These are phyloP conservation scores for Hemichromis elongatus DNA, from an alignment of 2,113 vertebrate genomes.

Conservation along the genomic window DNA sequence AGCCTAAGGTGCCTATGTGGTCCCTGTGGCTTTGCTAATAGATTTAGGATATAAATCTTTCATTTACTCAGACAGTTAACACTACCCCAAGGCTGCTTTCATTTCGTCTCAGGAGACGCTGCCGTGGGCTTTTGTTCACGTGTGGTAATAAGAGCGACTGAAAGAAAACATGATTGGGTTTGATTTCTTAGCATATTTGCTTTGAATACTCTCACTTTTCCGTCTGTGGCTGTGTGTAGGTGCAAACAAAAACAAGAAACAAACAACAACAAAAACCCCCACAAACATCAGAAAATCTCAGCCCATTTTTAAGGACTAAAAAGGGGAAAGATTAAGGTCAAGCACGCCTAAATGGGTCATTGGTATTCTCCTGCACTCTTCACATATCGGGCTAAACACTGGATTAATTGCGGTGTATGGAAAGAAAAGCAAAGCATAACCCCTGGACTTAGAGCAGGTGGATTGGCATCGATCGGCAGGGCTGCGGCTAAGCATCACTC, in stretches of 20 bases:
- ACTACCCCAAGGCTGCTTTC: slow-evolving; percentile 57
- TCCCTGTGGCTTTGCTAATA: slow-evolving; percentile 68
- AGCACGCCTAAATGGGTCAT: slow-evolving; percentile 63
- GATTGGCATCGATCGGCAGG: slow-evolving; percentile 67
- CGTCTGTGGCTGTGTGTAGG: not conserved
- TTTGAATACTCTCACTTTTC: not conserved
- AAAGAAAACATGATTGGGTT: slow-evolving; percentile 8
- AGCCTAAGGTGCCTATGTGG: slow-evolving; percentile 38
- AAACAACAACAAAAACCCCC: accelerated
- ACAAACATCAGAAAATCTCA: not conserved
- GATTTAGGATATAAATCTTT: slow-evolving; percentile 74
- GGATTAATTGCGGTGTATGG: slow-evolving; percentile 70
- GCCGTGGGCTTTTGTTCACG: slow-evolving; percentile 25
- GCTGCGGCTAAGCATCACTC: slow-evolving; percentile 66
- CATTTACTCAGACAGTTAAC: slow-evolving; percentile 72
- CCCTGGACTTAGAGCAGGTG: slow-evolving; percentile 59
- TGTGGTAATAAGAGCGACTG: not conserved
- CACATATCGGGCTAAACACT: slow-evolving; percentile 59
- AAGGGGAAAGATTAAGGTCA: slow-evolving; percentile 44
- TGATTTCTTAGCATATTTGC: not conserved
- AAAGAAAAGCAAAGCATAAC: slow-evolving; percentile 72
- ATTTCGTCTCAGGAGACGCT: slow-evolving; percentile 49
- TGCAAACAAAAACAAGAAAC: not conserved
- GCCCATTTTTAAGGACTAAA: slow-evolving; percentile 12
- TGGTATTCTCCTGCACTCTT: slow-evolving; percentile 66